Evolutionary conservation across 2,888 invertebrate species (phyloP), one percentile per base, ranked within the genome.

Genomic region (Leptopilina drosophilae): DNA sequence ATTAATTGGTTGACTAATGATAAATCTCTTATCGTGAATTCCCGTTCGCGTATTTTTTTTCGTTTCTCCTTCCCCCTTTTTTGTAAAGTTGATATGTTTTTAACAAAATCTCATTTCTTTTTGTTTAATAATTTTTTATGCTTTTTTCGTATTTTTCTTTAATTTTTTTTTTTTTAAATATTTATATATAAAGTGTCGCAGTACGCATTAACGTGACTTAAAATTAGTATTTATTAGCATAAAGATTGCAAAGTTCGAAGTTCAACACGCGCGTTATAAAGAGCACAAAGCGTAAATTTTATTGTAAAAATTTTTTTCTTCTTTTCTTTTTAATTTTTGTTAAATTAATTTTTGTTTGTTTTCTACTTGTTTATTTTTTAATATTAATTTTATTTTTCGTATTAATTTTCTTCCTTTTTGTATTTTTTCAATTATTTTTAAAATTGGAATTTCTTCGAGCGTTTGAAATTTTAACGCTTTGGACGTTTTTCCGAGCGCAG

Each of bases 271-370:
- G 53, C 73, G 33, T 56, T 56, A 73, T 56, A 56, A 56, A 56
- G 53, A 73, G 73, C 53, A 56, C 73, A 33, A 73, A 73, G 56
- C 73, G 56, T 73, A 56, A 67, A 33, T 69, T 65, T 49, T 53
- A 73, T 76, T 62, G 65, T 46, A 69, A 53, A 46, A 33, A 80
- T 78, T 78, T 77, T 69, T 76, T 80, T 80, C 77, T 78, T 79
- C 80, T 83, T 78, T 81, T 79, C 76, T 79, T 75, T 64, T 33
- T 49, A 42, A 66, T 56, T 75, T 78, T 82, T 46, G 46, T 80
- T 80, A 20, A 20, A 76, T 79, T 69, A 76, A 82, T 78, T 66
- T 78, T 80, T 77, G 77, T 78, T 49, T 76, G 40, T 80, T 73
- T 1, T 78, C 0, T 80, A 56, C 78, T 66, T 83, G 59, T 78